Conservation (phyloP, 2,113 vertebrate species). For the Proterorhinus semilunaris region DNA sequence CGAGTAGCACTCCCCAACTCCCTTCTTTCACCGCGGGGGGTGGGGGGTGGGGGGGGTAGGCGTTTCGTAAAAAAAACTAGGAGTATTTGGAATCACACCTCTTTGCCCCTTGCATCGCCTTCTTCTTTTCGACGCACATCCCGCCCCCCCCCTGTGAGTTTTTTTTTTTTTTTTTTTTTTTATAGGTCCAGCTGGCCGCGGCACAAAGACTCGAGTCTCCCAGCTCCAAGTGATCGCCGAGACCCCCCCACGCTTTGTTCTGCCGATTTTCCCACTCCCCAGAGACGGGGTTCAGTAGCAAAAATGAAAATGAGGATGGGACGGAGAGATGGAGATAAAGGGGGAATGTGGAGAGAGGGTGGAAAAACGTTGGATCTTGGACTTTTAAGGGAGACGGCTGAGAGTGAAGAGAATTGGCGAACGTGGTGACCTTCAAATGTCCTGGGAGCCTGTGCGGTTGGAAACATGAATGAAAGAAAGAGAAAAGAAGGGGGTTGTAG, state of each 20-base stretch:
- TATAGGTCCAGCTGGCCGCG: slow-evolving; percentile 81
- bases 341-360: slow-evolving; percentile 35
- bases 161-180: slow-evolving; percentile 49
- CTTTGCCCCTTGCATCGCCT: slow-evolving; percentile 60
- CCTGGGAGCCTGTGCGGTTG: background rate
- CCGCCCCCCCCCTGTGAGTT: slow-evolving; percentile 61
- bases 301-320: slow-evolving; percentile 64
- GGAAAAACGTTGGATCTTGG: slow-evolving; percentile 24
- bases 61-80: slow-evolving; percentile 29
- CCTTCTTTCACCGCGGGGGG: background rate
- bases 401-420: slow-evolving; percentile 4
- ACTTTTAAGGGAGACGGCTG: background rate
- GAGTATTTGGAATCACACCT: slow-evolving; percentile 67
- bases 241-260: slow-evolving; percentile 78
- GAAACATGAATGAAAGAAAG: no score
- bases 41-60: slow-evolving; percentile 22
- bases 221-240: slow-evolving; percentile 71
- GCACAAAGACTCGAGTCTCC: slow-evolving; percentile 74
- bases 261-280: slow-evolving; percentile 81
- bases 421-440: slow-evolving; percentile 23
- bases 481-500: no score
- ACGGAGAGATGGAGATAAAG: slow-evolving; percentile 31
- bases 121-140: slow-evolving; percentile 52
- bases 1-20: slow-evolving; percentile 43
- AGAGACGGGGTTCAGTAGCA: slow-evolving; percentile 63